phyloP scores from a whole-genome alignment of 2,113 vertebrate genomes.

The Phrynosoma platyrhinos region DNA sequence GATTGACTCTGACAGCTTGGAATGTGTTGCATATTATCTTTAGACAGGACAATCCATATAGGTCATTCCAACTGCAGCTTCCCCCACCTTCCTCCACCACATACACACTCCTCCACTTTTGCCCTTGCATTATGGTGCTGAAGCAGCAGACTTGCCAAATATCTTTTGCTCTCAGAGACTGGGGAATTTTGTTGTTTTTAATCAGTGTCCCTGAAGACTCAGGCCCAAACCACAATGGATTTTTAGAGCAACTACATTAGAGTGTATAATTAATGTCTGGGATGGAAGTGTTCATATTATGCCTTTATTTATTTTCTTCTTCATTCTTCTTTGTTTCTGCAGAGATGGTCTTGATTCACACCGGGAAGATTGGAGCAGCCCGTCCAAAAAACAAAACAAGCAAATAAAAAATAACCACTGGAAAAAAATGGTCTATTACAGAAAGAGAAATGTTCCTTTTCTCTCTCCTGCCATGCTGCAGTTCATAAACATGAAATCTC shows the following conservation, averaged over 20 bases:
- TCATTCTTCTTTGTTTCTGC: not conserved
- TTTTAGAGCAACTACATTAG: not conserved
- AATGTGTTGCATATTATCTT: not conserved
- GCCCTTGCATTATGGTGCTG: not conserved
- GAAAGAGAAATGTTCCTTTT: not conserved
- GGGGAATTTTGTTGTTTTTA: not conserved
- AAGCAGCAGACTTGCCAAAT: constrained; percentile 1
- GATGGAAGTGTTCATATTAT: not conserved
- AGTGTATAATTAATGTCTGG: not conserved
- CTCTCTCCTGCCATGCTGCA: not conserved
- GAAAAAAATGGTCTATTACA: not conserved
- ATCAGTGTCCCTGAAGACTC: not conserved
- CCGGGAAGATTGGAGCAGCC: not conserved
- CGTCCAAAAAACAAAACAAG: not conserved
- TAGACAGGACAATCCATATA: not conserved
- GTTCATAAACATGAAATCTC: constrained; percentile 44
- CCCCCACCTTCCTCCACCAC: not conserved
- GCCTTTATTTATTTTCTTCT: not conserved
- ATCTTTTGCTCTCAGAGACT: not conserved
- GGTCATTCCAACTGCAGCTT: not conserved
- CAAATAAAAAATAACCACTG: not conserved
- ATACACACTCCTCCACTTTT: not conserved
- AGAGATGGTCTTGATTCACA: not conserved
- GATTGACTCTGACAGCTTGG: constrained; percentile 1
- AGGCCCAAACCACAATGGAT: not conserved